These are phyloP conservation scores for Buceros bicornis DNA, from an alignment of 2,797 vertebrate genomes.

Conservation along the genomic window DNA sequence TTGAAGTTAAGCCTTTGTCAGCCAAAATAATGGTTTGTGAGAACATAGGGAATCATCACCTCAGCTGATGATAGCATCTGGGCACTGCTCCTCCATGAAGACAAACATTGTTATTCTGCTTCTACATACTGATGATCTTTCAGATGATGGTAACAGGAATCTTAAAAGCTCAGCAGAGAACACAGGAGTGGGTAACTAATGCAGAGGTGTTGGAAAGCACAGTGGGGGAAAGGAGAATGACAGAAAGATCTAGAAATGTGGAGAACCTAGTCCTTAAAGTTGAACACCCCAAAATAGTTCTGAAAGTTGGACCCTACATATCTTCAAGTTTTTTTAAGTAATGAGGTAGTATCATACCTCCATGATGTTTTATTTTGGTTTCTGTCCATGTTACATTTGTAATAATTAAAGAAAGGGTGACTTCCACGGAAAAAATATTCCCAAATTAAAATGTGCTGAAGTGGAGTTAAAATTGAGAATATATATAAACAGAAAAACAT, in stretches of 20 bases:
- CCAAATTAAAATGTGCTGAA: not conserved
- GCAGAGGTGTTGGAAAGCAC: not conserved
- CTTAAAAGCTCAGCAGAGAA: not conserved
- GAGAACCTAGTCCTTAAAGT: not conserved
- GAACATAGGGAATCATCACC: not conserved
- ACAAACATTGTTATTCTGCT: not conserved
- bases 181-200: not conserved
- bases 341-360: not conserved
- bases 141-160: not conserved
- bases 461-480: not conserved
- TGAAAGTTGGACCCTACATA: not conserved
- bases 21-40: not conserved
- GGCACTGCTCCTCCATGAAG: not conserved
- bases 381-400: rapidly evolving
- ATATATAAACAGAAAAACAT: not conserved
- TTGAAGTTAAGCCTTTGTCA: not conserved
- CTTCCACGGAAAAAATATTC: not conserved
- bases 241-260: not conserved
- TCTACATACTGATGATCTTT: not conserved
- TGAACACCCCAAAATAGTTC: not conserved
- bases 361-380: not conserved
- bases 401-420: not conserved
- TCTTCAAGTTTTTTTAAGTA: not conserved
- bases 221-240: not conserved
- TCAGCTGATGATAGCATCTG: not conserved